Evolutionary conservation across 2,888 invertebrate species (phyloP).

Genomic region (Philereme transversata): DNA sequence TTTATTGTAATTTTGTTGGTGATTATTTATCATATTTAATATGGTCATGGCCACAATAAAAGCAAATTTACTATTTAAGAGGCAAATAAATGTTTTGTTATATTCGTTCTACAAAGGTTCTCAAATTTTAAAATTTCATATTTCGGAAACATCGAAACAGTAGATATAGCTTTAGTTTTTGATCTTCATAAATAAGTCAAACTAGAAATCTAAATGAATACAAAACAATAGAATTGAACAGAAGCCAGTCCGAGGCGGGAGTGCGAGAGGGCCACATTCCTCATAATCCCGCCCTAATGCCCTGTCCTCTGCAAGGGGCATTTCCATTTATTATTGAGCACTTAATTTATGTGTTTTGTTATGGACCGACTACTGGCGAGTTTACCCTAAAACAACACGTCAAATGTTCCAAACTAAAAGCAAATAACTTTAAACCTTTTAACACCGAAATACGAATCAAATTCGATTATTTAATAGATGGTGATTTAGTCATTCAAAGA

Average conservation of each 20-base stretch:
- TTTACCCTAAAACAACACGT: conserved; percentile 50
- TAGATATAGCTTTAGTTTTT: too few species aligned
- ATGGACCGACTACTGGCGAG: conserved; percentile 78
- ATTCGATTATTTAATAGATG: conserved; percentile 27
- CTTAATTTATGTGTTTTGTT: conserved; percentile 85
- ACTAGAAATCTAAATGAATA: conserved; percentile 16
- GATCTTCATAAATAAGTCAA: neutral
- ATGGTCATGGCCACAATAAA: conserved; percentile 3
- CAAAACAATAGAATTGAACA: conserved; percentile 25
- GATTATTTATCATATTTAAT: conserved; percentile 34
- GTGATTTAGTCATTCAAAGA: conserved; percentile 42
- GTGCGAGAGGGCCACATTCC: conserved; percentile 68
- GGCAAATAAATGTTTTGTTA: neutral
- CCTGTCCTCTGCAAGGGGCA: conserved; percentile 84
- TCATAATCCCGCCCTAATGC: conserved; percentile 84
- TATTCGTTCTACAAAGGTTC: too few species aligned
- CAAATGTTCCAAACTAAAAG: conserved; percentile 23
- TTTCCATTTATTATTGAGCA: conserved; percentile 85
- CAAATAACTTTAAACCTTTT: conserved; percentile 42
- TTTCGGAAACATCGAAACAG: too few species aligned
- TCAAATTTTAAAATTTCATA: too few species aligned
- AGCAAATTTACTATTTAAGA: conserved; percentile 1
- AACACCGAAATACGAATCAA: conserved; percentile 22
- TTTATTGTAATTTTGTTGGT: conserved; percentile 47
- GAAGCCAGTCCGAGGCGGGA: conserved; percentile 45